Percentiles rank a stretch among this genome's conserved stretches.
phyloP scores from a whole-genome alignment of 2,888 invertebrate species.

The Eupithecia insigniata region DNA sequence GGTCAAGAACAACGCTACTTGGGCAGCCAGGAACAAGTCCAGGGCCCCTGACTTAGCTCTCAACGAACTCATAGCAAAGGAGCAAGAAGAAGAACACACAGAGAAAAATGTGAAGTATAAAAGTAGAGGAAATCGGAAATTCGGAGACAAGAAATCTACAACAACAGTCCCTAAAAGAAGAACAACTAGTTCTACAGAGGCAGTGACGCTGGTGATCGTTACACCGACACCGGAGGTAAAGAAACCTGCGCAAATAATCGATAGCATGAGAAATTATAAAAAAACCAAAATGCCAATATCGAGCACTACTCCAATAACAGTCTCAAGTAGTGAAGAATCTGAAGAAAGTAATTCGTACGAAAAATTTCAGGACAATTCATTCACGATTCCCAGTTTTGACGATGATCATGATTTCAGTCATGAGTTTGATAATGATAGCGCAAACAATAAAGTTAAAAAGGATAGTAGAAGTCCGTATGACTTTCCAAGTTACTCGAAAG shows the following conservation, averaged over 20 bases:
- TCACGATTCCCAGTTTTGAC: conserved; percentile 73
- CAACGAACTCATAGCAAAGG: conserved; percentile 75
- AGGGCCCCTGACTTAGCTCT: conserved; percentile 69
- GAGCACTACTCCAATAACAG: conserved; percentile 57
- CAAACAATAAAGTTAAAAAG: conserved; percentile 64
- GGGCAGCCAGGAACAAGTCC: conserved; percentile 55
- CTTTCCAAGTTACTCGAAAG: conserved; percentile 68
- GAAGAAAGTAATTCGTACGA: conserved; percentile 67
- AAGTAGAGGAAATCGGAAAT: conserved; percentile 75
- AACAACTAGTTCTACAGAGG: conserved; percentile 55
- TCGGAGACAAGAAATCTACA: conserved; percentile 62
- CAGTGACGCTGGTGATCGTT: conserved; percentile 65
- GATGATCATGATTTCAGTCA: conserved; percentile 64
- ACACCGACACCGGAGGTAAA: conserved; percentile 77
- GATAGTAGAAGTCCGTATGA: conserved; percentile 66
- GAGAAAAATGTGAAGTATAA: conserved; percentile 81
- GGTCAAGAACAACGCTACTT: conserved; percentile 56
- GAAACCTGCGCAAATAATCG: conserved; percentile 70
- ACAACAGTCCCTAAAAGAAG: conserved; percentile 56
- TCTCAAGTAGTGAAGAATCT: conserved; percentile 59
- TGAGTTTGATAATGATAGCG: conserved; percentile 57
- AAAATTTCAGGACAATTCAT: conserved; percentile 82
- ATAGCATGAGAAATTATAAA: conserved; percentile 71
- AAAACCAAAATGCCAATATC: conserved; percentile 68
- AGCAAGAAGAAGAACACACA: conserved; percentile 71